Percentiles rank a stretch among this genome's conserved stretches.
Evolutionary conservation across 2,113 vertebrate genomes (phyloP).

Genomic region (Scatophagus argus): DNA sequence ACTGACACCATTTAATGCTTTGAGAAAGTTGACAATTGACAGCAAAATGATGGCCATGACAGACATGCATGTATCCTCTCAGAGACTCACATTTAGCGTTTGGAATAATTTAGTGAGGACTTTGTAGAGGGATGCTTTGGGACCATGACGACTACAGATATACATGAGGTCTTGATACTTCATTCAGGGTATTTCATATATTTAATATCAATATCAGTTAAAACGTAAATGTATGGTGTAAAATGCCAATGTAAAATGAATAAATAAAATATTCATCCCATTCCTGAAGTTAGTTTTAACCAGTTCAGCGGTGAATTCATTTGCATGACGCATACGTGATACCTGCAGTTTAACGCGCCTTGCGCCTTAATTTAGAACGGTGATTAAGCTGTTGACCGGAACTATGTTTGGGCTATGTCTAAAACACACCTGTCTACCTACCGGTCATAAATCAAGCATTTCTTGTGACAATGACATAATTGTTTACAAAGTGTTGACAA

Average conservation of each 20-base stretch:
- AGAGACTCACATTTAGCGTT: too few relatives aligned
- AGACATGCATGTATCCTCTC: neutral
- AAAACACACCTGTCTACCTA: neutral
- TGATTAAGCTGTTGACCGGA: neutral
- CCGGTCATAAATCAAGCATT: neutral
- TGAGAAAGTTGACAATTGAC: too few relatives aligned
- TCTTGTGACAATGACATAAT: too few relatives aligned
- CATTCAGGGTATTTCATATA: too few relatives aligned
- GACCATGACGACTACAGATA: too few relatives aligned
- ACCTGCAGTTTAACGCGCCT: neutral
- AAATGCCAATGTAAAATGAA: neutral
- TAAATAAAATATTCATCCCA: neutral
- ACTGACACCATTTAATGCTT: neutral
- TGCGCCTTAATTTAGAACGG: slow-evolving; percentile 1
- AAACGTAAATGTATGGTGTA: too few relatives aligned
- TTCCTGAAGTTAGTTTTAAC: neutral
- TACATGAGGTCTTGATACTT: too few relatives aligned
- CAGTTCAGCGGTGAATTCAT: neutral
- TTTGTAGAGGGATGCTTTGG: neutral
- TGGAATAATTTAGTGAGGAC: neutral
- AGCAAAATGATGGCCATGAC: neutral
- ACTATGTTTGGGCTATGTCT: neutral
- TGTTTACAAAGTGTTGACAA: neutral
- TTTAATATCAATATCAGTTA: neutral
- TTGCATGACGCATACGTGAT: neutral